phyloP scores from a whole-genome alignment of 2,797 vertebrate species.

The Crocodylus rhombifer region DNA sequence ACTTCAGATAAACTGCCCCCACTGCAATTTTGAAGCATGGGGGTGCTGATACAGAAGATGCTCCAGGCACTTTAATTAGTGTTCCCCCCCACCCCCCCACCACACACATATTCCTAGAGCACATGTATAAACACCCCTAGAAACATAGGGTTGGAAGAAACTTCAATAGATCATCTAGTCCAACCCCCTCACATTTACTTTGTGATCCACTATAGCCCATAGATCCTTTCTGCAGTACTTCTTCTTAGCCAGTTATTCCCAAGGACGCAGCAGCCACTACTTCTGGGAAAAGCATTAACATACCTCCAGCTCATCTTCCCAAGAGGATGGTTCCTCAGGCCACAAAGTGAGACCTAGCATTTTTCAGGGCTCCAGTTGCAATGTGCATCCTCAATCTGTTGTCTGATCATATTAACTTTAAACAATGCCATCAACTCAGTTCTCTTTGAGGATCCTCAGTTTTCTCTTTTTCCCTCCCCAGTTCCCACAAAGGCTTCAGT shows the following conservation, averaged over 20 bases:
- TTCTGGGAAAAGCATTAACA: neutral
- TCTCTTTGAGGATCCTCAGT: conserved; percentile 12
- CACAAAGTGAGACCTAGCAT: conserved; percentile 49
- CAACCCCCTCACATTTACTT: neutral
- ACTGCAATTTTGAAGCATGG: no score
- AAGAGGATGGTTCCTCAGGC: neutral
- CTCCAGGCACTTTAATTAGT: no score
- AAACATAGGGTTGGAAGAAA: neutral
- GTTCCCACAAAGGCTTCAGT: neutral
- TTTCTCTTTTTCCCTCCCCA: neutral
- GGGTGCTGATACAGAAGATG: no score
- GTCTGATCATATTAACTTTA: conserved; percentile 49
- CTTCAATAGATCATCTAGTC: neutral
- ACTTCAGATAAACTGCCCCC: no score
- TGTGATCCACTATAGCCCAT: neutral
- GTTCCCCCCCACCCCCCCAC: no score
- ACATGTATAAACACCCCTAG: neutral
- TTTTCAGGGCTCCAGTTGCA: conserved; percentile 30
- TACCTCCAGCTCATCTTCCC: neutral
- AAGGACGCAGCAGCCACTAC: neutral
- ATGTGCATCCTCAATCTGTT: neutral
- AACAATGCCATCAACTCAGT: conserved; percentile 33
- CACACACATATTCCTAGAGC: no score
- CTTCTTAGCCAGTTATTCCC: neutral
- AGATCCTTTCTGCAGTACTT: neutral